phyloP scores from a whole-genome alignment of 2,797 vertebrate genomes.

The Pangasius larnaudii region DNA sequence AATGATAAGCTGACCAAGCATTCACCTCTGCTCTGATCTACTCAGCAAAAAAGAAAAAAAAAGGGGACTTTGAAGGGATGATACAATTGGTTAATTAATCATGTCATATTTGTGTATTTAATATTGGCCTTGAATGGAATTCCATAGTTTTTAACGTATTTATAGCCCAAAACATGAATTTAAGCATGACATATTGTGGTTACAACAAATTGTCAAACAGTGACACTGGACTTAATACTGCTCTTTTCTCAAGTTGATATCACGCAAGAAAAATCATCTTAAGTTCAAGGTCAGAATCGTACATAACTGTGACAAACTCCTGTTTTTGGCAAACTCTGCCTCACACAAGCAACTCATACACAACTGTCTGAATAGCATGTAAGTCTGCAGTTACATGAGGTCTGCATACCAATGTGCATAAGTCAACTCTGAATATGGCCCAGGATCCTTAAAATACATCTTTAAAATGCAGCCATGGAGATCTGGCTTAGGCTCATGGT shows the following conservation, averaged over 20 bases:
- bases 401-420: constrained; percentile 17
- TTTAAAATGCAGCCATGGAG: neutral
- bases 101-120: neutral
- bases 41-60: neutral
- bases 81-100: neutral
- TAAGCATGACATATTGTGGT: neutral
- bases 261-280: neutral
- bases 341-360: neutral
- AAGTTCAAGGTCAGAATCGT: constrained; percentile 7
- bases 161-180: neutral
- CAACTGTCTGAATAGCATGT: neutral
- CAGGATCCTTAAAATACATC: neutral
- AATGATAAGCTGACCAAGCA: neutral
- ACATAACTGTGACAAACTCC: neutral
- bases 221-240: neutral
- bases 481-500: constrained; percentile 14
- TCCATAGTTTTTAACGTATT: neutral
- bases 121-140: neutral
- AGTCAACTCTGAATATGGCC: neutral
- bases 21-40: neutral
- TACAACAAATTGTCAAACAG: neutral
- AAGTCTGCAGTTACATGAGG: constrained; percentile 18
- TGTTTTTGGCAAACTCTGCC: neutral
- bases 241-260: constrained; percentile 6
- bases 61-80: neutral